Base-by-base conservation (phyloP, 2,113 vertebrate genomes). In the Nycticryphes semicollaris region DNA sequence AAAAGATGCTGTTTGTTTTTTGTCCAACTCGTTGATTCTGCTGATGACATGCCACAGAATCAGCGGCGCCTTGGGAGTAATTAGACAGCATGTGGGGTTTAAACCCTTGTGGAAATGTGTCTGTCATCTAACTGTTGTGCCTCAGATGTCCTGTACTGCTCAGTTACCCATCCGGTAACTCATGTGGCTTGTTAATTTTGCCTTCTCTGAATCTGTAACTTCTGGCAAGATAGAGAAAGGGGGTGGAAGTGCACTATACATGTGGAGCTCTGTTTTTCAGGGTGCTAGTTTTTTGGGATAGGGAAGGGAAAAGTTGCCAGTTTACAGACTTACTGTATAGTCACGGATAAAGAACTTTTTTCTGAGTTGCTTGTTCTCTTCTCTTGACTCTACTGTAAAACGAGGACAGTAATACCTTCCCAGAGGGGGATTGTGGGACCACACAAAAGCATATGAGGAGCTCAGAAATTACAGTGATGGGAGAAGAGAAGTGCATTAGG, bases 1-100 rank as follows among this genome's bases (percentile, higher is more conserved):
- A 96, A 96, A 96, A 96, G 85, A 93, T 76, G 97, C 89, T 96
- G 92, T 98, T 97, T 97, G 95, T 97, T 96, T 96, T 95, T 93
- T 85, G 88, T 97, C 96, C 95, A 96, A 77, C 89, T 94, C n/a
- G 80, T 93, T 77, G 95, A 84, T 95, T 97, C 80, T 92, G 95
- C 95, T 96, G 97, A 96, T 95, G 97, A 97, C 95, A 96, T 81
- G 59, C 88, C 95, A 97, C 96, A 95, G 86, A 93, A 96, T 96
- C 89, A 94, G 95, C 90, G 93, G 72, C 95, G 93, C 96, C 93
- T 78, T 89, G 90, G 86, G 66, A 96, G 72, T 94, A 92, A 89
- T 84, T 87, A 96, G 94, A 14, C 90, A 79, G 57, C 94, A 97
- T 89, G 90, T 93, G 96, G 96, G 97, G 96, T 62, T 93, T 92